phyloP scores from a whole-genome alignment of 2,888 invertebrate species.

The Hyppa rectilinea region DNA sequence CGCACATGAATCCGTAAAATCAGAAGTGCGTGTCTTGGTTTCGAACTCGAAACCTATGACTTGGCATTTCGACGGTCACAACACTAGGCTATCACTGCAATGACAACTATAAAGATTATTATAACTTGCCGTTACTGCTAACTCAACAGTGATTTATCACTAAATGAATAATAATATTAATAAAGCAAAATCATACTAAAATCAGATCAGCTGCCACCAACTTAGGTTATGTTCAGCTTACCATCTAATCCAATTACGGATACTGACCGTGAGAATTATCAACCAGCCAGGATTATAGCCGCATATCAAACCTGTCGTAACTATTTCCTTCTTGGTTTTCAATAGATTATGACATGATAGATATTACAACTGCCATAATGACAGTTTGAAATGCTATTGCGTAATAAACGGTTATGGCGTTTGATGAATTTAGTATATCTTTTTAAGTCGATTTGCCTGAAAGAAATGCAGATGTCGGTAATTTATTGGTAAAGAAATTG shows the following conservation, averaged over 20 bases:
- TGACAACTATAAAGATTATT: not conserved
- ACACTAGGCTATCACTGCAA: too few species aligned
- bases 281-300: conserved; percentile 50
- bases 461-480: not conserved
- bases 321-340: conserved; percentile 60
- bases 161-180: conserved; percentile 17
- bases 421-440: conserved; percentile 23
- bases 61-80: too few species aligned
- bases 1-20: too few species aligned
- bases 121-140: not conserved
- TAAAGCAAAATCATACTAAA: conserved; percentile 31
- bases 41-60: too few species aligned
- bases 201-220: conserved; percentile 35
- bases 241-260: conserved; percentile 56
- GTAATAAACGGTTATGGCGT: conserved; percentile 51
- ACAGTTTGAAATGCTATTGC: conserved; percentile 56
- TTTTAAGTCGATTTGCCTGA: not conserved
- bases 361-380: conserved; percentile 54
- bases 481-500: not conserved
- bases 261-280: conserved; percentile 59
- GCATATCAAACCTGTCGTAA: conserved; percentile 61
- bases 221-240: conserved; percentile 53
- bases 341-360: conserved; percentile 56
- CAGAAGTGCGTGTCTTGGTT: too few species aligned
- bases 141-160: not conserved